These are phyloP conservation scores for Drosophila asahinai DNA, from an alignment of 1,140 invertebrate species.

Conservation along the genomic window DNA sequence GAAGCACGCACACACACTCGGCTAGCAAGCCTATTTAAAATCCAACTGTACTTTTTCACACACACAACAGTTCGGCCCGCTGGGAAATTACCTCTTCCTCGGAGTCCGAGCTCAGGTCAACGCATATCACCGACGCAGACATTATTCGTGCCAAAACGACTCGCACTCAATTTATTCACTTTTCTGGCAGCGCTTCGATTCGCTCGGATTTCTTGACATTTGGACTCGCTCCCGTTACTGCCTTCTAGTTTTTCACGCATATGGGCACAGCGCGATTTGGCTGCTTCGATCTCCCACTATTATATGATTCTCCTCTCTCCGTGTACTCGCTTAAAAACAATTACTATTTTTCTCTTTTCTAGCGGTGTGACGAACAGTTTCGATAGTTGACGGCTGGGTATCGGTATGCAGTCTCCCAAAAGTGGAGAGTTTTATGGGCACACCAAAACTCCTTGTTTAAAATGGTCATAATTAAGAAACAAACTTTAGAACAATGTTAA, in stretches of 20 bases:
- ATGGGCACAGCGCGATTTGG: conserved; percentile 47
- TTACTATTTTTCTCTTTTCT: conserved; percentile 12
- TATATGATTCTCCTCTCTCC: conserved; percentile 32
- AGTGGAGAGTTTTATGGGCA: background rate
- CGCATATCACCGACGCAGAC: conserved; percentile 69
- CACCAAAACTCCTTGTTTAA: background rate
- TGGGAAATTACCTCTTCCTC: conserved; percentile 70
- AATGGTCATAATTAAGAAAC: too few relatives aligned
- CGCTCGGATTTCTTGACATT: conserved; percentile 54
- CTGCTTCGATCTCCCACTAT: conserved; percentile 11
- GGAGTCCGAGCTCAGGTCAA: conserved; percentile 69
- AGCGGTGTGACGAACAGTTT: background rate
- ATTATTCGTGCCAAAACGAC: conserved; percentile 43
- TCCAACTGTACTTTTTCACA: conserved; percentile 80
- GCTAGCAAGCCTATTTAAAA: conserved; percentile 62
- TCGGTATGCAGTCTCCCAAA: background rate
- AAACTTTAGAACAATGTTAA: background rate
- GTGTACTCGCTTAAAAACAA: conserved; percentile 22
- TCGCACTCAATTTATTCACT: conserved; percentile 50
- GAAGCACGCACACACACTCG: conserved; percentile 55
- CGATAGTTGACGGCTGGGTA: background rate
- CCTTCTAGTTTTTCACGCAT: conserved; percentile 62
- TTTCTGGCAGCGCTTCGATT: conserved; percentile 25
- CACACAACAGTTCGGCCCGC: conserved; percentile 27
- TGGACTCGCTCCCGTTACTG: conserved; percentile 51